Base-by-base conservation (phyloP, 37 sponge, comb jelly and placozoan species). In the Bolinopsis microptera region DNA sequence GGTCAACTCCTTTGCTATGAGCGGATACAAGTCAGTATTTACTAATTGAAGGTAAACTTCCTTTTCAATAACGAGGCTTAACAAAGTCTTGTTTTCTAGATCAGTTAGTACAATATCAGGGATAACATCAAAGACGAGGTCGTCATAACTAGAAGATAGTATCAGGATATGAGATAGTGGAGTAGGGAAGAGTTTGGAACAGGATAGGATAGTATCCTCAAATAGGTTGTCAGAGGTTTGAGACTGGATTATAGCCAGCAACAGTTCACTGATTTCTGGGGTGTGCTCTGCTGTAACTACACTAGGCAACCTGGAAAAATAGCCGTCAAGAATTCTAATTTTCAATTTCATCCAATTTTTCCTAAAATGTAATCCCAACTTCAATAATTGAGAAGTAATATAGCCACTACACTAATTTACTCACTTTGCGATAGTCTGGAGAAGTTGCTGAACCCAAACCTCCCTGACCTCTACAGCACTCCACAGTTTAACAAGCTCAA, bases 401-500 rank as follows among this genome's bases (percentile, higher is more conserved):
- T n/a, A n/a, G n/a, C n/a, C n/a, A n/a, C n/a, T n/a, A n/a, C n/a
- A n/a, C n/a, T n/a, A n/a, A n/a, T n/a, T n/a, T n/a, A 48, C 61
- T 18, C 25, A 86, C 90, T 48, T 86, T n/a, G 90, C 1, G n/a
- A 86, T n/a, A 0, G 41, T 24, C 0, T 21, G 26, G 24, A 86
- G 48, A 5, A 86, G 90, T 27, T n/a, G 26, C 26, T 2, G 3
- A 0, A 3, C 28, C 90, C 90, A 86, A 9, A 27, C 0, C 21
- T 28, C 26, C 90, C 27, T 41, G 26, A 9, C 31, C 8, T 41
- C 90, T 27, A 39, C 61, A 36, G 24, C 90, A 86, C 61, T 41
- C 90, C 90, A 86, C 90, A 86, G 61, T 40, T 86, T 86, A 27
- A 86, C 30, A 26, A 86, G 9, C 32, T 86, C 90, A 41, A 86